phyloP scores from a whole-genome alignment of 2,113 vertebrate genomes.

The Harpagus bidentatus region DNA sequence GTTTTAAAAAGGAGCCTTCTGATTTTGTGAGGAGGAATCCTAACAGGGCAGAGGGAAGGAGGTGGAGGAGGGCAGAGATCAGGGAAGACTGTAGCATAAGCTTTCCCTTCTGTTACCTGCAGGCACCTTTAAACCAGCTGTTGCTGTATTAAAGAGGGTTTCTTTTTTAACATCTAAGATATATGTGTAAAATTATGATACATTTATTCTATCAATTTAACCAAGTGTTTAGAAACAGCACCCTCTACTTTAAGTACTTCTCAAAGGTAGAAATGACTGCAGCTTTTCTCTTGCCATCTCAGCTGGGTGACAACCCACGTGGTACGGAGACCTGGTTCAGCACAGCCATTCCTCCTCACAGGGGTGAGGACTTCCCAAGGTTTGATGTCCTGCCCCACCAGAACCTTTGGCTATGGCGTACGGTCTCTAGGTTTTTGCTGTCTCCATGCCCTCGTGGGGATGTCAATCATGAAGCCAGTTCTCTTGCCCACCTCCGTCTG shows the following conservation, averaged over 20 bases:
- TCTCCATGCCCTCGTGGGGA: neutral
- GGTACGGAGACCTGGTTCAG: neutral
- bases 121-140: neutral
- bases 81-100: neutral
- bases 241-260: neutral
- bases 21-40: neutral
- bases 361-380: neutral
- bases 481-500: neutral
- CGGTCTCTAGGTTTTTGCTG: neutral
- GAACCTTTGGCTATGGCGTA: neutral
- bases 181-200: neutral
- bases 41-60: neutral
- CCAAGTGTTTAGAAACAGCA: neutral
- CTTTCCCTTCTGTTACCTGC: conserved; percentile 23
- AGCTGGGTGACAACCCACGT: neutral
- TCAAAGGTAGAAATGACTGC: neutral
- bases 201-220: neutral
- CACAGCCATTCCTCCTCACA: neutral
- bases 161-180: neutral
- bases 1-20: neutral
- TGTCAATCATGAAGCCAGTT: neutral
- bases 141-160: neutral
- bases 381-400: neutral
- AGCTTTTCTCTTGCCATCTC: neutral
- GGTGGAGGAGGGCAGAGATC: neutral